Evolutionary conservation across 2,888 invertebrate genomes (phyloP), one percentile per base, ranked within the genome.

Genomic region (Diplazon laetatorius): DNA sequence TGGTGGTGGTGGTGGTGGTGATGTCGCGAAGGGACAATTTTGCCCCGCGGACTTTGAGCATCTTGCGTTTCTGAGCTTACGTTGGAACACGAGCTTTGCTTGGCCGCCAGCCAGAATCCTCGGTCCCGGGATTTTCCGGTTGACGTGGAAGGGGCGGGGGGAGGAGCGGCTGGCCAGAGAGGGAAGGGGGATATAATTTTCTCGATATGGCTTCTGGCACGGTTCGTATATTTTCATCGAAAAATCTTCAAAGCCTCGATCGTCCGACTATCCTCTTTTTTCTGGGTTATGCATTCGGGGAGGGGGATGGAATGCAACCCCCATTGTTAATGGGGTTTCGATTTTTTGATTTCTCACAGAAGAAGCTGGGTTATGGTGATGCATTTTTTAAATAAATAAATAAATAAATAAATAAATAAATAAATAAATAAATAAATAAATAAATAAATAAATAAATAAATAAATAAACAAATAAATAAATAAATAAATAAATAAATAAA

Each of bases 121-220:
- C n/a, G 60, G 55, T 70, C 65, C 74, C 71, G 75, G 78, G 78
- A 78, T 78, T 78, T 78, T 78, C 75, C 71, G 75, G 75, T 75
- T 75, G 66, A 75, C 78, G 75, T 35, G 30, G 30, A 30, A n/a
- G n/a, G n/a, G n/a, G n/a, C n/a, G n/a, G n/a, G n/a, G n/a, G n/a
- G n/a, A n/a, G n/a, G n/a, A n/a, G n/a, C n/a, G n/a, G n/a, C n/a
- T n/a, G n/a, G n/a, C n/a, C n/a, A n/a, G n/a, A n/a, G n/a, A n/a
- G n/a, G n/a, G n/a, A n/a, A n/a, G n/a, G 46, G 75, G 55, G 66
- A 70, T 78, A 78, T 77, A 74, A 78, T 70, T 74, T 74, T 68
- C 57, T 78, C 74, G 44, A 65, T 59, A 44, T 59, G 59, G 59
- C 69, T 70, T 52, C 66, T 42, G 55, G 42, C 52, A 6, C n/a